These are phyloP conservation scores for Apodemia duryi DNA, from an alignment of 2,888 invertebrate species.

Conservation along the genomic window DNA sequence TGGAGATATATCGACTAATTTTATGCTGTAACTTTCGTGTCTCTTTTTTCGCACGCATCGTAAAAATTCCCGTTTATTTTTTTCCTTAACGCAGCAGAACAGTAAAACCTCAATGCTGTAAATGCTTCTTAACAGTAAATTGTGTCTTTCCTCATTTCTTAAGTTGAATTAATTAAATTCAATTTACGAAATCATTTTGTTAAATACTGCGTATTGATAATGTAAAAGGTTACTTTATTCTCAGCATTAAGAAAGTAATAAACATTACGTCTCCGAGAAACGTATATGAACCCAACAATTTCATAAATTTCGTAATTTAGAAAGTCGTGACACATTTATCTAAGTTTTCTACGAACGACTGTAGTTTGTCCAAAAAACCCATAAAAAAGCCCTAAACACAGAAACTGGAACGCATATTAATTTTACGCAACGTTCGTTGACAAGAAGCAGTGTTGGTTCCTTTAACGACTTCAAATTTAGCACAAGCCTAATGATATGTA, in stretches of 20 bases:
- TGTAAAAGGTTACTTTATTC: neutral
- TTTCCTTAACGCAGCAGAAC: no score
- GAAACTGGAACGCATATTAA: slow-evolving; percentile 27
- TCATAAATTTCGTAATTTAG: slow-evolving; percentile 9
- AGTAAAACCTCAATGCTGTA: no score
- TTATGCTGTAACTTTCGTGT: no score
- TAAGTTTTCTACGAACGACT: slow-evolving; percentile 10
- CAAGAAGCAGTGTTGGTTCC: slow-evolving; percentile 19
- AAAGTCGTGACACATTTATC: slow-evolving; percentile 2
- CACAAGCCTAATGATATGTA: neutral
- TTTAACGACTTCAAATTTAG: slow-evolving; percentile 12
- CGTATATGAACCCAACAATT: neutral
- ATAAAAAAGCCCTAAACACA: slow-evolving; percentile 29
- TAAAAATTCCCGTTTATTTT: no score
- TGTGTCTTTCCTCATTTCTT: no score
- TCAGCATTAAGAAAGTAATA: neutral
- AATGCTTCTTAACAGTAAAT: no score
- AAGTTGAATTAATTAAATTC: neutral
- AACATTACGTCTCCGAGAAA: neutral
- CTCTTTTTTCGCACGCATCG: no score
- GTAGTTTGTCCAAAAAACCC: slow-evolving; percentile 24
- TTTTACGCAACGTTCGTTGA: slow-evolving; percentile 29
- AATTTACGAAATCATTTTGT: neutral
- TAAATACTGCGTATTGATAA: neutral
- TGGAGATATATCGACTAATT: no score